Conservation (phyloP, 2,888 invertebrate genomes). For the Ernsta delagoae region DNA sequence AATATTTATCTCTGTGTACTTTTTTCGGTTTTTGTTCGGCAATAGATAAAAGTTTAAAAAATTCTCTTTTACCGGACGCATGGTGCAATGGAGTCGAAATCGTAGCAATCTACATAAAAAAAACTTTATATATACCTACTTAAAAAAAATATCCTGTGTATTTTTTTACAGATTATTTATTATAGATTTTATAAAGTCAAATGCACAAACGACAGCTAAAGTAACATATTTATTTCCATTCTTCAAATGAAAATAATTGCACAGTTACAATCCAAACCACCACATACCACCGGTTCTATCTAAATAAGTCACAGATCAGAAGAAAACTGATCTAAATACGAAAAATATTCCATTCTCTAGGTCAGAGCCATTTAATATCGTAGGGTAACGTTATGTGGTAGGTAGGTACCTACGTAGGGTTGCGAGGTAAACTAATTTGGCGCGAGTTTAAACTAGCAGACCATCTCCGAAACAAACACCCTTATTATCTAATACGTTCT, state of each 20-base stretch:
- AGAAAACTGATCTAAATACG: constrained; percentile 31
- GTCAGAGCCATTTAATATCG: constrained; percentile 36
- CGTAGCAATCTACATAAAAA: too few species aligned
- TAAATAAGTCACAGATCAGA: constrained; percentile 19
- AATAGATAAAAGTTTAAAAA: background rate
- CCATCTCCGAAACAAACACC: constrained; percentile 54
- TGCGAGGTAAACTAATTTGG: constrained; percentile 66
- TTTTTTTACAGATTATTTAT: background rate
- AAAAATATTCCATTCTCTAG: constrained; percentile 40
- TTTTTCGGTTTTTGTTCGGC: background rate
- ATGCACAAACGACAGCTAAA: too few species aligned
- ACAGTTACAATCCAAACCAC: background rate
- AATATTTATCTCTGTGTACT: background rate
- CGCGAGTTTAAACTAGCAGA: constrained; percentile 61
- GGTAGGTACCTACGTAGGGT: constrained; percentile 34
- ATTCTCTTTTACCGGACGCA: background rate
- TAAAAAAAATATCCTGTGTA: background rate
- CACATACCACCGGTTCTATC: background rate
- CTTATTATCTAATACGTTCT: constrained; percentile 51
- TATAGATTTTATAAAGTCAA: too few species aligned
- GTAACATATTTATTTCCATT: too few species aligned
- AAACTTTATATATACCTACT: too few species aligned
- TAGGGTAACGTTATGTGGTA: background rate
- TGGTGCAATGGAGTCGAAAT: too few species aligned
- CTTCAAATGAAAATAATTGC: background rate